Conservation (phyloP, 2,113 vertebrate species). For the Oxyura jamaicensis region DNA sequence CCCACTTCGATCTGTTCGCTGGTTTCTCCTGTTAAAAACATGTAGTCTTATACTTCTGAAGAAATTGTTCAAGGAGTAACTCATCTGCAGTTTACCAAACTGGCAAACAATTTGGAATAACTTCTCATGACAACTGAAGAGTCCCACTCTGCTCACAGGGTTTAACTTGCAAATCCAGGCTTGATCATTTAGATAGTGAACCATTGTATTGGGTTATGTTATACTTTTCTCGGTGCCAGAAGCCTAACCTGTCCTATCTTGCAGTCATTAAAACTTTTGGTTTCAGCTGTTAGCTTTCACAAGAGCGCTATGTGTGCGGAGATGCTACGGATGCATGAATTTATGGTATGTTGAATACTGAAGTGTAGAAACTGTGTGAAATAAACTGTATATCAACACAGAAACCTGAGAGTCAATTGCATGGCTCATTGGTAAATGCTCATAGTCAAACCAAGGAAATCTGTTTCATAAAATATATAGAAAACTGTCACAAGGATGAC, state of each 20-base stretch:
- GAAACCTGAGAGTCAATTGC: not conserved
- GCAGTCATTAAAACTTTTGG: not conserved
- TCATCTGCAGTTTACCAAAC: not conserved
- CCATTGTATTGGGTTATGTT: not conserved
- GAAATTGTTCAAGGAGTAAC: not conserved
- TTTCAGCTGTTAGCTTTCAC: constrained; percentile 3
- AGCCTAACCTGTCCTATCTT: not conserved
- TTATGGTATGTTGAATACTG: not conserved
- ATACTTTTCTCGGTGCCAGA: not conserved
- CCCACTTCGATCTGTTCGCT: not conserved
- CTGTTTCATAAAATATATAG: not conserved
- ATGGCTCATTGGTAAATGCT: not conserved
- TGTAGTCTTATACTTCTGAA: not conserved
- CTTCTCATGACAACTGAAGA: not conserved
- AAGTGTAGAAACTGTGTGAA: constrained; percentile 3
- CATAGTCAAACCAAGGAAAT: not conserved
- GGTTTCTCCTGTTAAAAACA: not conserved
- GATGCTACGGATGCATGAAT: not conserved
- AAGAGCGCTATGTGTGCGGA: not conserved
- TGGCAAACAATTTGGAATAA: not conserved
- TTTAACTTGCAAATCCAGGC: not conserved
- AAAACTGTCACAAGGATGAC: not conserved
- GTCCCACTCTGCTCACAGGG: not conserved
- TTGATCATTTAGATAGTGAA: not conserved
- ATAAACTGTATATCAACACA: not conserved